A percentile compares a stretch with the other conserved stretches of the same genome.
phyloP scores from a whole-genome alignment of 1,140 invertebrate species.

The Trichomalopsis sarcophagae region DNA sequence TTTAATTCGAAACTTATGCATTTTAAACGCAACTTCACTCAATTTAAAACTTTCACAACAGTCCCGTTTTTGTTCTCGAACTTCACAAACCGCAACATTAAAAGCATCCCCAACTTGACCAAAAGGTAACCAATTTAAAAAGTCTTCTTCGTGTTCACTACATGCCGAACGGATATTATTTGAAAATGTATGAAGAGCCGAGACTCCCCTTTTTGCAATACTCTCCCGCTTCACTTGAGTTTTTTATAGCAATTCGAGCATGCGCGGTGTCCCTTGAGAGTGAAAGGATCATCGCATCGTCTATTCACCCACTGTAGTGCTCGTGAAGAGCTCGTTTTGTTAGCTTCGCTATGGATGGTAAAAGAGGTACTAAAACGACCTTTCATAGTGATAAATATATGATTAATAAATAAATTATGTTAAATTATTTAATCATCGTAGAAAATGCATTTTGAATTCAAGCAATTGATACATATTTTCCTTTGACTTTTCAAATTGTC shows the following conservation, averaged over 20 bases:
- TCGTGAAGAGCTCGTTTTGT: not conserved
- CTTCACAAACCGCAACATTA: not conserved
- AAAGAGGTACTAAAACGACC: not conserved
- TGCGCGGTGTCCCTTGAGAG: not conserved
- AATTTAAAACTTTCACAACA: not conserved
- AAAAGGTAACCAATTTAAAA: not conserved
- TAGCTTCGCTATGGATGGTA: not conserved
- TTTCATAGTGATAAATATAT: not conserved
- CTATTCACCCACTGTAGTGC: not conserved
- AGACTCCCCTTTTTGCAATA: slow-evolving; percentile 14
- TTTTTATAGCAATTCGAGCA: slow-evolving; percentile 6
- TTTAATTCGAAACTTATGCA: not conserved
- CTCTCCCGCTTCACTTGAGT: slow-evolving; percentile 20
- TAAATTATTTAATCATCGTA: no score
- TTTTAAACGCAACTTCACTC: not conserved
- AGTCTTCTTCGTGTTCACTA: not conserved
- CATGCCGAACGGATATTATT: not conserved
- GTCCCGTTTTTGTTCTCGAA: no score
- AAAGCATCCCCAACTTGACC: not conserved
- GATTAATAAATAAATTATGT: not conserved
- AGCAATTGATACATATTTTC: no score
- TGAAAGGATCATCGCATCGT: not conserved
- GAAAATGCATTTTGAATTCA: no score
- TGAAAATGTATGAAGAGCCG: not conserved
- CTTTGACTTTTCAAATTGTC: no score